Conservation (phyloP, 2,888 invertebrate genomes). For the Platycheirus rosarum region DNA sequence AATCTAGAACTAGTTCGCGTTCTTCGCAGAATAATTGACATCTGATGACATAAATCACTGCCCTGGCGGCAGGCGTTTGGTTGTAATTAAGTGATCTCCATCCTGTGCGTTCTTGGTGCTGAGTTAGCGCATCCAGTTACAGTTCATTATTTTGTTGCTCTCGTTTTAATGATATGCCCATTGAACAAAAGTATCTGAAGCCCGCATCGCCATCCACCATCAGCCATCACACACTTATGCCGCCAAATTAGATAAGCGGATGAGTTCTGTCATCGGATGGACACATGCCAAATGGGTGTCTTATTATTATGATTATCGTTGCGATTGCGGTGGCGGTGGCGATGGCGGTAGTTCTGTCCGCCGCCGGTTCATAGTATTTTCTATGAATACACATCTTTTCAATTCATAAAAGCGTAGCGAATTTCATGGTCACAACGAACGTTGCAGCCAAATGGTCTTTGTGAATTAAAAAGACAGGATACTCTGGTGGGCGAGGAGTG, state of each 20-base stretch:
- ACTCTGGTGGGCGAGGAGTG: neutral
- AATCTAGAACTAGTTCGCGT: slow-evolving; percentile 59
- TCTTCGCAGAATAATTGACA: slow-evolving; percentile 67
- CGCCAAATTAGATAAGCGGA: slow-evolving; percentile 65
- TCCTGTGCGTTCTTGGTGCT: slow-evolving; percentile 35
- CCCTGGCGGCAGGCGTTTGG: slow-evolving; percentile 5
- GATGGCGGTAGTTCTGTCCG: slow-evolving; percentile 22
- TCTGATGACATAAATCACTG: slow-evolving; percentile 71
- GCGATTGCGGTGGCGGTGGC: slow-evolving; percentile 46
- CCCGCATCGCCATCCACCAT: neutral
- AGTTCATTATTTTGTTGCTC: slow-evolving; percentile 70
- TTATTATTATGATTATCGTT: slow-evolving; percentile 71
- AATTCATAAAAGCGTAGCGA: slow-evolving; percentile 71
- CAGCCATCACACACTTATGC: slow-evolving; percentile 30
- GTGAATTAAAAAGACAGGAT: slow-evolving; percentile 66
- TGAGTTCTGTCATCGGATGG: slow-evolving; percentile 73
- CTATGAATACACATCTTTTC: slow-evolving; percentile 59
- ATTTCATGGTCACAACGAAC: slow-evolving; percentile 62
- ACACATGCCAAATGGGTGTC: slow-evolving; percentile 73
- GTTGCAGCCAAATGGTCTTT: slow-evolving; percentile 63
- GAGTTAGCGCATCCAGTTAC: slow-evolving; percentile 66
- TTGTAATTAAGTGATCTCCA: slow-evolving; percentile 51
- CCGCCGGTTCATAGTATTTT: slow-evolving; percentile 28
- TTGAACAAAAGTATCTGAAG: neutral
- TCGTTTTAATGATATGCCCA: slow-evolving; percentile 47